phyloP scores from a whole-genome alignment of 2,797 vertebrate genomes.

The Tragopan temminckii region DNA sequence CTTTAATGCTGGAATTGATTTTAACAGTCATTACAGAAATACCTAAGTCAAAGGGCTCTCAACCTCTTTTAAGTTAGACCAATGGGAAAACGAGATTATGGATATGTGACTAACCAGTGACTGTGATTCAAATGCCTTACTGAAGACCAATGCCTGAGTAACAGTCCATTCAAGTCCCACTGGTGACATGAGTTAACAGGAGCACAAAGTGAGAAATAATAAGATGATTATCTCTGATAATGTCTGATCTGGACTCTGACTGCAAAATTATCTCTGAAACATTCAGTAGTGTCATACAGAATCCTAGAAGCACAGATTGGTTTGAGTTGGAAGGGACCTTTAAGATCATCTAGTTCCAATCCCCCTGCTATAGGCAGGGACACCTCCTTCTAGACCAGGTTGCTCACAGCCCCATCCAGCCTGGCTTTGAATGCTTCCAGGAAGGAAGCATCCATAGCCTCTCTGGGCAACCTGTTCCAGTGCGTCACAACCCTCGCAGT shows the following conservation, averaged over 20 bases:
- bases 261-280: conserved; percentile 57
- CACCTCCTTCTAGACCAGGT: no score
- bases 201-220: conserved; percentile 55
- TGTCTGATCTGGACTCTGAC: neutral
- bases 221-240: conserved; percentile 21
- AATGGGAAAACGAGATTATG: conserved; percentile 77
- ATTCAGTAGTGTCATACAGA: neutral
- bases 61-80: conserved; percentile 83
- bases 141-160: conserved; percentile 73
- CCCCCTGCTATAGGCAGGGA: no score
- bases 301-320: no score
- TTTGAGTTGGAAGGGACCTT: no score
- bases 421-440: no score
- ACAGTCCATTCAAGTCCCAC: conserved; percentile 48
- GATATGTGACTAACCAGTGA: conserved; percentile 80
- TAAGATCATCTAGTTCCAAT: no score
- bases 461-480: no score
- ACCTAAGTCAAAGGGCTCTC: conserved; percentile 83
- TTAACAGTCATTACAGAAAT: conserved; percentile 86
- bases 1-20: conserved; percentile 88
- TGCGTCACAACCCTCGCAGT: no score
- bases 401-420: no score
- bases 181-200: conserved; percentile 51
- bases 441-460: no score
- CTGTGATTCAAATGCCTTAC: conserved; percentile 78